Evolutionary conservation across 2,113 vertebrate genomes (phyloP).

Genomic region (Daboia siamensis): DNA sequence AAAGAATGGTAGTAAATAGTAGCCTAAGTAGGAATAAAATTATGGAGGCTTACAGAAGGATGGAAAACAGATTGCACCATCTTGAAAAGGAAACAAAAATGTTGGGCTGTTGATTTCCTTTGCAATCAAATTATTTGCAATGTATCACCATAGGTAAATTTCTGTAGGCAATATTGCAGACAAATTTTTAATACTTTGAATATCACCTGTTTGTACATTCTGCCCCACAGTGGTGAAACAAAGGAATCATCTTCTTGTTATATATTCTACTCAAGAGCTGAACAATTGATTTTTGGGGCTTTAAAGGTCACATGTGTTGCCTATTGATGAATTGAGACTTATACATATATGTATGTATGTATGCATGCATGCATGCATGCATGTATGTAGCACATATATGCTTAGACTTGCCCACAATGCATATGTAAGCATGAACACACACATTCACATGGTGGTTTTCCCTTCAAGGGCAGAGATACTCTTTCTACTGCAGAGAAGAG

Average conservation of each 20-base stretch:
- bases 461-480: neutral
- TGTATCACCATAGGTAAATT: too few species aligned
- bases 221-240: slow-evolving; percentile 5
- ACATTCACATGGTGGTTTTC: neutral
- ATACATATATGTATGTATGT: neutral
- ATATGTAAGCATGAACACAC: neutral
- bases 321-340: neutral
- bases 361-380: neutral
- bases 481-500: neutral
- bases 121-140: too few species aligned
- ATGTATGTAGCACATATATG: neutral
- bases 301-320: neutral
- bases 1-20: neutral
- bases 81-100: neutral
- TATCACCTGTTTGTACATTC: neutral
- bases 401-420: neutral
- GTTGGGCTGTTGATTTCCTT: too few species aligned
- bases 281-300: neutral
- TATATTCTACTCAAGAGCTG: neutral
- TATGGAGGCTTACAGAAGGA: neutral
- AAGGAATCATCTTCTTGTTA: neutral
- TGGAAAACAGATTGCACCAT: neutral
- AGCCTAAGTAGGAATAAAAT: neutral
- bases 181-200: neutral
- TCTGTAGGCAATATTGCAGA: neutral